Percentiles rank a stretch among this genome's conserved stretches.
phyloP scores from a whole-genome alignment of 2,797 vertebrate genomes.

The Tympanoctomys barrerae region DNA sequence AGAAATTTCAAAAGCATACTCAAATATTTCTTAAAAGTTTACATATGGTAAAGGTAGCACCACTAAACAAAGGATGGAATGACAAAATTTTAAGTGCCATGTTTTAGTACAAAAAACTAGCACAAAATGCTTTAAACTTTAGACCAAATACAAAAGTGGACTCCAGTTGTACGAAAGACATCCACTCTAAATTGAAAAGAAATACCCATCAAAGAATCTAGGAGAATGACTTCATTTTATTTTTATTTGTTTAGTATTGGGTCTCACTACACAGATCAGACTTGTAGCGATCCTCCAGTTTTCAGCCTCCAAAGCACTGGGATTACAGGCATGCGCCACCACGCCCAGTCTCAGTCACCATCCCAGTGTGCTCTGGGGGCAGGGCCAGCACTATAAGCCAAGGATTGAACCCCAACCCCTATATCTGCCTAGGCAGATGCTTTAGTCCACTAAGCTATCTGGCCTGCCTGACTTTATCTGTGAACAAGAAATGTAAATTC shows the following conservation, averaged over 20 bases:
- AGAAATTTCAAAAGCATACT: conserved; percentile 9
- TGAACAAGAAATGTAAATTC: conserved; percentile 7
- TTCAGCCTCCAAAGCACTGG: too few species aligned
- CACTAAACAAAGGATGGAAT: not conserved
- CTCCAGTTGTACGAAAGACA: not conserved
- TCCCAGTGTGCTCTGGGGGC: too few species aligned
- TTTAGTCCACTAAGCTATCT: too few species aligned
- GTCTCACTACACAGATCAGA: too few species aligned
- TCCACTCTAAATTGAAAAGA: not conserved
- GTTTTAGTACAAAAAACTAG: not conserved
- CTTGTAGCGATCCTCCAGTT: too few species aligned
- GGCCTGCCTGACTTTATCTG: not conserved
- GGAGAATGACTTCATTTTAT: not conserved
- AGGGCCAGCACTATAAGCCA: too few species aligned
- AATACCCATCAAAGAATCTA: conserved; percentile 18
- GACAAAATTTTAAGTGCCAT: not conserved
- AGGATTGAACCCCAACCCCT: too few species aligned
- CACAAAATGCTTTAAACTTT: not conserved
- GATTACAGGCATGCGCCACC: too few species aligned
- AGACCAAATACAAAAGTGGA: not conserved
- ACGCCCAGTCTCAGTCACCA: too few species aligned
- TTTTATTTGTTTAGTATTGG: too few species aligned
- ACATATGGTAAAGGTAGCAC: not conserved
- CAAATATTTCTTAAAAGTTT: not conserved
- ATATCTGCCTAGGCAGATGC: too few species aligned